Conservation (phyloP, 53 echinoderm and acorn worm species). For the Zoroaster sp. region DNA sequence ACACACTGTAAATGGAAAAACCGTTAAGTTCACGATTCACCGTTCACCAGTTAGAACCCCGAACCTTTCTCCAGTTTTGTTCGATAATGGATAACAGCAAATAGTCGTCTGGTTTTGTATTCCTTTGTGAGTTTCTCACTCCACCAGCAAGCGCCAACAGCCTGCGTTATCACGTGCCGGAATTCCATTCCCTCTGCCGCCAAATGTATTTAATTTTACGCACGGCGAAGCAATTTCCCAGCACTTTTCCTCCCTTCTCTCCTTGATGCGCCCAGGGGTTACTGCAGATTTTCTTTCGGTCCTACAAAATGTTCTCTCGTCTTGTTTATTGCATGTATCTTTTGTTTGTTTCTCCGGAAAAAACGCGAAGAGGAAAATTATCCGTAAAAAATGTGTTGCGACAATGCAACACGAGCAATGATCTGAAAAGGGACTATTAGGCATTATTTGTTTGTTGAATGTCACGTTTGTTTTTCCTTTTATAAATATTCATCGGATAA, state of each 20-base stretch:
- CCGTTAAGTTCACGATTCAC: background rate
- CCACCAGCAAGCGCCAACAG: background rate
- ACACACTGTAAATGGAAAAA: background rate
- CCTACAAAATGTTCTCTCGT: background rate
- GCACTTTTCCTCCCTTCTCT: background rate
- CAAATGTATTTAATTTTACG: slow-evolving; percentile 59
- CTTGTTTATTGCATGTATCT: background rate
- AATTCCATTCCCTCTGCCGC: slow-evolving; percentile 13
- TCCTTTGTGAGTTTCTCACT: background rate
- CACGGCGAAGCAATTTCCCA: slow-evolving; percentile 37
- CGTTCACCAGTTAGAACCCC: background rate
- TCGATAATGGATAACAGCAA: too few relatives aligned
- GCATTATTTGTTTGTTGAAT: too few relatives aligned
- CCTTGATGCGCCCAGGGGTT: slow-evolving; percentile 15
- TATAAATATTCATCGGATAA: too few relatives aligned
- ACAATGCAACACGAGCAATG: too few relatives aligned
- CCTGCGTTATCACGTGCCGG: background rate
- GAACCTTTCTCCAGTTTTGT: too few relatives aligned
- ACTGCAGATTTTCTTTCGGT: background rate
- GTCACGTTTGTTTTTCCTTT: too few relatives aligned
- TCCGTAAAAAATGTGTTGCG: too few relatives aligned
- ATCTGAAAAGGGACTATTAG: too few relatives aligned
- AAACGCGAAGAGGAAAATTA: background rate
- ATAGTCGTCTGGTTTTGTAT: background rate
- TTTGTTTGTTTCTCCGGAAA: background rate